These are phyloP conservation scores for Nomada fabriciana DNA, from an alignment of 2,888 invertebrate genomes.

Conservation along the genomic window DNA sequence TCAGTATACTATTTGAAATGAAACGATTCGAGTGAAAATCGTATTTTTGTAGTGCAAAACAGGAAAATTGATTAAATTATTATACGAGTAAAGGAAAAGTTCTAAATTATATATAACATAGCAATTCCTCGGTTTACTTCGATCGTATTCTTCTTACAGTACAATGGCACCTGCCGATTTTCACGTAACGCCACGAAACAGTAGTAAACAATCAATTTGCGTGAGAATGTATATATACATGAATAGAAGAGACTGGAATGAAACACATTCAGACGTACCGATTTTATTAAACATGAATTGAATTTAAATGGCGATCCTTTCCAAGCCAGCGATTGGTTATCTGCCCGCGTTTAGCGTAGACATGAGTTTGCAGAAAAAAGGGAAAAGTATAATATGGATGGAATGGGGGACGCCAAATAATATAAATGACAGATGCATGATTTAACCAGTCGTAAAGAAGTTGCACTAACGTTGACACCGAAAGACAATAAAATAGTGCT, in stretches of 20 bases:
- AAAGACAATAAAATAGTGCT: neutral
- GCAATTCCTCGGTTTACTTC: neutral
- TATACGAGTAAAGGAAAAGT: too few species aligned
- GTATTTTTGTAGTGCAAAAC: too few species aligned
- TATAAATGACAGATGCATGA: neutral
- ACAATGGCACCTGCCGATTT: neutral
- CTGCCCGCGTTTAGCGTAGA: neutral
- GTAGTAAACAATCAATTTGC: neutral
- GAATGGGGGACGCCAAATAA: constrained; percentile 15
- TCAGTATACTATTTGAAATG: neutral
- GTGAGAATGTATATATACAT: neutral
- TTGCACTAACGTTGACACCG: neutral
- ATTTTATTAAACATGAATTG: constrained; percentile 8
- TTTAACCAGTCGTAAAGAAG: constrained; percentile 36
- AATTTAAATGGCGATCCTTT: constrained; percentile 19
- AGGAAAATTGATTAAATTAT: too few species aligned
- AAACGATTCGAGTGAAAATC: neutral
- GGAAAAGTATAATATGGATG: constrained; percentile 28
- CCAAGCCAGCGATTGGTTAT: constrained; percentile 13
- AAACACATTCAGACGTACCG: neutral
- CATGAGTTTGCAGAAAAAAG: constrained; percentile 56
- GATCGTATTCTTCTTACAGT: neutral
- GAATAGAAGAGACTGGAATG: neutral
- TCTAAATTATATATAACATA: neutral
- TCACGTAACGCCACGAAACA: too few species aligned